Evolutionary conservation across 2,113 vertebrate genomes (phyloP).

Genomic region (Terrapene triunguis): DNA sequence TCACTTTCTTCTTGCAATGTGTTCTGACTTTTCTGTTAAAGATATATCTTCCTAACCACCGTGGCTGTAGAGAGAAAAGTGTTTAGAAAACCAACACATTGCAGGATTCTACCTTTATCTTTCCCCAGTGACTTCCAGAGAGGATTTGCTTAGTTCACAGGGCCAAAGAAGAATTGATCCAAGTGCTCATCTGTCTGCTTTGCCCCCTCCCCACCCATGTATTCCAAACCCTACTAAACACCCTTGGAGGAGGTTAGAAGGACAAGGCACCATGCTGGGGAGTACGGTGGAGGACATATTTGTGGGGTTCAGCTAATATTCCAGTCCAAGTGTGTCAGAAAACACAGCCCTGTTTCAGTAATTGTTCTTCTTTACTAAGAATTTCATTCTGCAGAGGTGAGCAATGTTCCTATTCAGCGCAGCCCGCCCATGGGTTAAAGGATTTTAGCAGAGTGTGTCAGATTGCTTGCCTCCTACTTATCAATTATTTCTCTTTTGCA

Average conservation of each 20-base stretch:
- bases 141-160: neutral
- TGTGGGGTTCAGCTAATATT: neutral
- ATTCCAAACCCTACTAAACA: neutral
- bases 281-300: neutral
- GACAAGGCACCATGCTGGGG: neutral
- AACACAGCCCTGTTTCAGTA: neutral
- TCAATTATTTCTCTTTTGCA: neutral
- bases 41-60: neutral
- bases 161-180: neutral
- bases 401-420: neutral
- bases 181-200: neutral
- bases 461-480: neutral
- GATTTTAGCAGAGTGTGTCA: neutral
- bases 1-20: constrained; percentile 29
- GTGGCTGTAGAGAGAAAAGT: neutral
- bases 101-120: accelerated
- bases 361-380: neutral
- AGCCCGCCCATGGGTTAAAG: neutral
- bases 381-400: neutral
- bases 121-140: neutral
- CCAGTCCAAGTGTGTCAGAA: neutral
- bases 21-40: neutral
- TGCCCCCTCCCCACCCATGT: neutral
- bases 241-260: neutral
- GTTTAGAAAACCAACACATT: neutral